Conservation (phyloP, 2,888 invertebrate genomes). For the Scotopteryx bipunctaria region DNA sequence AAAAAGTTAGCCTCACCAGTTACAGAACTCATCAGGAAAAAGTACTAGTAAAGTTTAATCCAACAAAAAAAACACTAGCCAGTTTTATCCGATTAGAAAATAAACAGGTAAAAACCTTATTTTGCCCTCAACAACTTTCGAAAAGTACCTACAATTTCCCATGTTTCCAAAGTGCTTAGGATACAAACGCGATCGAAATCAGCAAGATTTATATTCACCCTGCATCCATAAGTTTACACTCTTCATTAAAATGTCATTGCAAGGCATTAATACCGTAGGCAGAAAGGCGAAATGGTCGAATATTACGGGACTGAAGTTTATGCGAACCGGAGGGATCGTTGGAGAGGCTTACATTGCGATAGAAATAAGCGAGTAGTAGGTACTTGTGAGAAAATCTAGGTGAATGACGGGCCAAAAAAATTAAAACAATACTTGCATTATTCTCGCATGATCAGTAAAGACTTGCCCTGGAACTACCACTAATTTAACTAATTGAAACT, state of each 20-base stretch:
- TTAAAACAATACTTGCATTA: too few species aligned
- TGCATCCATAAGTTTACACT: constrained; percentile 45
- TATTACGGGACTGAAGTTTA: constrained; percentile 50
- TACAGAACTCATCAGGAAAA: too few species aligned
- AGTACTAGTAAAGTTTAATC: too few species aligned
- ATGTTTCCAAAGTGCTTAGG: constrained; percentile 2
- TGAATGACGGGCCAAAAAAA: too few species aligned
- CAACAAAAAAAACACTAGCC: too few species aligned
- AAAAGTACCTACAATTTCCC: background rate
- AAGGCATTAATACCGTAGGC: constrained; percentile 46
- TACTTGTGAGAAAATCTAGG: too few species aligned
- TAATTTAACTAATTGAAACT: too few species aligned
- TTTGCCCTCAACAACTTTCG: background rate
- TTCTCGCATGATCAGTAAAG: too few species aligned
- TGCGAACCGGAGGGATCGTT: constrained; percentile 45
- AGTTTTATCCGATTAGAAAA: too few species aligned
- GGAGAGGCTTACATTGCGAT: constrained; percentile 36
- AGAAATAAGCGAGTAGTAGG: background rate
- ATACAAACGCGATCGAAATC: constrained; percentile 29
- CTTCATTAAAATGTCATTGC: constrained; percentile 54
- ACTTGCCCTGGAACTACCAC: too few species aligned
- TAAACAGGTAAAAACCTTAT: too few species aligned
- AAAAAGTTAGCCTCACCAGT: too few species aligned
- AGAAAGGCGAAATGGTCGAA: constrained; percentile 50
- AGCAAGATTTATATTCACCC: constrained; percentile 35